Evolutionary conservation across 2,113 vertebrate genomes (phyloP), one percentile per base, ranked within the genome.

Genomic region (Ramphastos sulfuratus): DNA sequence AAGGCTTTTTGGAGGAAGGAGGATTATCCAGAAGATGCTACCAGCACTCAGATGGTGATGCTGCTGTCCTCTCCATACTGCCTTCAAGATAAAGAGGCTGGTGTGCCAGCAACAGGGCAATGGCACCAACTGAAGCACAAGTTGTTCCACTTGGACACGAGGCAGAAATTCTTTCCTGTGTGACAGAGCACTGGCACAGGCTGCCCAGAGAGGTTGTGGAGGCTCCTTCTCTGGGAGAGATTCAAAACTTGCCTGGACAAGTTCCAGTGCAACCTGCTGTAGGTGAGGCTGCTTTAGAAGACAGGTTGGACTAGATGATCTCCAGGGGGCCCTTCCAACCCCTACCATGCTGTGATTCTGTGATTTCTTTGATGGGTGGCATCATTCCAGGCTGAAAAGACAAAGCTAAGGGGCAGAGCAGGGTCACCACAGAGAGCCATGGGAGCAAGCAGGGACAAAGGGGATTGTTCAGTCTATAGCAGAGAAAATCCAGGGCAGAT

Each of bases 51-150:
- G 23, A 8, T 64, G 65, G 56, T 70, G 78, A 79, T 20, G n/a
- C 31, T 85, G 30, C 3, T 3, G 27, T 18, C 35, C 6, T 82
- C 20, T 52, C 48, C 28, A 1, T 0, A 10, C 8, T 2, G 1
- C 13, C 59, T 24, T 61, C 59, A 61, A 35, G 7, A 20, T 61
- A 35, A 35, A 61, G 33, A 16, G 23, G 23, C 7, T 37, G 60
- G 60, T 35, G 33, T 37, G 33, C 33, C 33, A 63, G 60, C 33
- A 21, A 16, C 33, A 63, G 33, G 33, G 16, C 23, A 37, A 15
- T 33, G 23, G 60, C 60, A 37, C 60, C 6, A 63, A 37, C 60
- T 63, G 60, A 35, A 63, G 35, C 23, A 23, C 33, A 27, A 24
- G 60, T 37, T 24, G 60, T 37, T 63, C 48, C 48, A 21, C 19